A percentile compares a stretch with the other conserved stretches of the same genome.
Evolutionary conservation across 2,888 invertebrate species (phyloP).

Genomic region (Clepsis dumicolana): DNA sequence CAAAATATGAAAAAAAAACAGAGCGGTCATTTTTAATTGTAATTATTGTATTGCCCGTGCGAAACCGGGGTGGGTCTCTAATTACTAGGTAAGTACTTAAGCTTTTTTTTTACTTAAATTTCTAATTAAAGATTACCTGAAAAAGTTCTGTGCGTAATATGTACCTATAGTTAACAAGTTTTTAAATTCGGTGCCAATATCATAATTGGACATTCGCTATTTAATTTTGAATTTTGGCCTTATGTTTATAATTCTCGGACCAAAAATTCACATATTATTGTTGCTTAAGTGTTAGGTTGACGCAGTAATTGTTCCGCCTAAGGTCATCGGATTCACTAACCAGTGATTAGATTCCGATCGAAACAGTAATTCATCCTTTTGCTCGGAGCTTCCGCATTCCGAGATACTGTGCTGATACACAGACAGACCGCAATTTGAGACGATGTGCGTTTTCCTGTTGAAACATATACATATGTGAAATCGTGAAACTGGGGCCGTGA

Average conservation of each 20-base stretch:
- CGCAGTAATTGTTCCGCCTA: slow-evolving; percentile 7
- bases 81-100: too few relatives aligned
- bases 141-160: too few relatives aligned
- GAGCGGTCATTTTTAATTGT: too few relatives aligned
- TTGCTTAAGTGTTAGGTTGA: neutral
- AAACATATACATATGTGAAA: slow-evolving; percentile 20
- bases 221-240: neutral
- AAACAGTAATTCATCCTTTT: slow-evolving; percentile 23
- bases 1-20: too few relatives aligned
- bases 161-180: neutral
- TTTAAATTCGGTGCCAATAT: neutral
- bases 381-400: slow-evolving; percentile 29
- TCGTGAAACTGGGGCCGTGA: too few relatives aligned
- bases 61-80: too few relatives aligned
- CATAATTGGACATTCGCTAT: neutral
- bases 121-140: too few relatives aligned
- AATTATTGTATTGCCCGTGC: too few relatives aligned
- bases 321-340: slow-evolving; percentile 4
- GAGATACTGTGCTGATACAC: slow-evolving; percentile 12
- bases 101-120: neutral
- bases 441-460: slow-evolving; percentile 15
- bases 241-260: too few relatives aligned
- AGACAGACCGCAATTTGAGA: slow-evolving; percentile 16
- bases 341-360: slow-evolving; percentile 29
- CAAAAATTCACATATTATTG: neutral